A percentile compares a stretch with the other conserved stretches of the same genome.
Evolutionary conservation across 2,113 vertebrate species (phyloP).

Genomic region (Dascyllus trimaculatus): DNA sequence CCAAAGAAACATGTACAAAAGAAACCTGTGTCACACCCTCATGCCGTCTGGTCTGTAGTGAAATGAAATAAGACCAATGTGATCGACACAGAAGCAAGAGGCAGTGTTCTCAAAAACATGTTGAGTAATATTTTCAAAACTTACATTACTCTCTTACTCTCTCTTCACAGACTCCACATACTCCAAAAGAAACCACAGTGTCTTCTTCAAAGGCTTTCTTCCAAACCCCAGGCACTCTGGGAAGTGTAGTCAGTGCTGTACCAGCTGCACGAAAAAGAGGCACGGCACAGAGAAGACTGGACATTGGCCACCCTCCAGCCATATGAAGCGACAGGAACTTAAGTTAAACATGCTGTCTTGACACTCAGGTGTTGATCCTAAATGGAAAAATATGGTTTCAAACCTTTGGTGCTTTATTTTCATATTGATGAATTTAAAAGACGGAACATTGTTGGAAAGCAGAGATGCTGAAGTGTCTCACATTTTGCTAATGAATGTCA

Average conservation of each 20-base stretch:
- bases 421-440: neutral
- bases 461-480: neutral
- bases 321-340: neutral
- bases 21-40: no score
- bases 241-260: conserved; percentile 51
- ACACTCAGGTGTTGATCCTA: conserved; percentile 5
- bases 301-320: conserved; percentile 86
- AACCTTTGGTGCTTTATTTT: conserved; percentile 41
- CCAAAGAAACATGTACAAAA: no score
- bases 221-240: conserved; percentile 90
- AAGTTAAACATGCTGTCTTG: neutral
- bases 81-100: no score
- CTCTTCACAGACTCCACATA: conserved; percentile 83
- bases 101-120: no score
- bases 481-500: neutral
- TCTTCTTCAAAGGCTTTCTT: conserved; percentile 88
- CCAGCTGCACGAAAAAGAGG: conserved; percentile 77
- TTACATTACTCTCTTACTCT: neutral
- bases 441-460: neutral
- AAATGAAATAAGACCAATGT: no score
- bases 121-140: neutral
- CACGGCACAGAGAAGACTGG: conserved; percentile 92
- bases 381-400: conserved; percentile 23
- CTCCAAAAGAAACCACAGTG: conserved; percentile 85
- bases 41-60: no score